Conservation (phyloP, 2,888 invertebrate genomes). For the Drosophila prostipennis region DNA sequence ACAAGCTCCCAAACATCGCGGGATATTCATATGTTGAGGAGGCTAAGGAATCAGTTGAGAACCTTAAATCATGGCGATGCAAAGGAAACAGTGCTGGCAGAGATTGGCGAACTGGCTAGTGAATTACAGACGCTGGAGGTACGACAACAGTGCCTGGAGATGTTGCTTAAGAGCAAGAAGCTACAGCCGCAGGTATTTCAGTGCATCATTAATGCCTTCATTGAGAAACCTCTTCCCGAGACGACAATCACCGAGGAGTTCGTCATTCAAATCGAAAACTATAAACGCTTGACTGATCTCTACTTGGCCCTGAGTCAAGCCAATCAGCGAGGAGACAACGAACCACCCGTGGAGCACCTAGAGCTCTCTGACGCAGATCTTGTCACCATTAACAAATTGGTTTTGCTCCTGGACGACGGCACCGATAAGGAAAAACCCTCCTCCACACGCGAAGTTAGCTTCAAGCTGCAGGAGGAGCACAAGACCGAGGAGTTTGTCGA, state of each 20-base stretch:
- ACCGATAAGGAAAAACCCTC: conserved; percentile 61
- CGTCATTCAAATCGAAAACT: conserved; percentile 68
- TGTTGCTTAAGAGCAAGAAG: conserved; percentile 88
- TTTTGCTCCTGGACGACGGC: conserved; percentile 85
- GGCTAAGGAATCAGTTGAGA: conserved; percentile 88
- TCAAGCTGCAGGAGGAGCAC: conserved; percentile 84
- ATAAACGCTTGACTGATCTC: conserved; percentile 79
- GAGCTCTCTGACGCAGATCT: conserved; percentile 84
- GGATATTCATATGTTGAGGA: conserved; percentile 93
- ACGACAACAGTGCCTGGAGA: conserved; percentile 89
- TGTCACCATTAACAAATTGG: conserved; percentile 87
- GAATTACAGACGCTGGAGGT: conserved; percentile 90
- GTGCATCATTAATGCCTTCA: conserved; percentile 84
- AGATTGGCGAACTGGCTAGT: conserved; percentile 83
- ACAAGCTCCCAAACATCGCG: conserved; percentile 94
- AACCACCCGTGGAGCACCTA: conserved; percentile 49
- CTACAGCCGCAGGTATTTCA: conserved; percentile 87
- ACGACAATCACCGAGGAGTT: conserved; percentile 25
- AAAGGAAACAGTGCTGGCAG: conserved; percentile 82
- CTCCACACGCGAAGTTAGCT: conserved; percentile 85
- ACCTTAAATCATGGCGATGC: conserved; percentile 86
- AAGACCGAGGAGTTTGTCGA: conserved; percentile 86
- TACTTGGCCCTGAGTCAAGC: conserved; percentile 75
- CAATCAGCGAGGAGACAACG: conserved; percentile 56
- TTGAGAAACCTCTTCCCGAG: conserved; percentile 38